Evolutionary conservation across 2,888 invertebrate genomes (phyloP), one percentile per base, ranked within the genome.

Genomic region (Apamea anceps): DNA sequence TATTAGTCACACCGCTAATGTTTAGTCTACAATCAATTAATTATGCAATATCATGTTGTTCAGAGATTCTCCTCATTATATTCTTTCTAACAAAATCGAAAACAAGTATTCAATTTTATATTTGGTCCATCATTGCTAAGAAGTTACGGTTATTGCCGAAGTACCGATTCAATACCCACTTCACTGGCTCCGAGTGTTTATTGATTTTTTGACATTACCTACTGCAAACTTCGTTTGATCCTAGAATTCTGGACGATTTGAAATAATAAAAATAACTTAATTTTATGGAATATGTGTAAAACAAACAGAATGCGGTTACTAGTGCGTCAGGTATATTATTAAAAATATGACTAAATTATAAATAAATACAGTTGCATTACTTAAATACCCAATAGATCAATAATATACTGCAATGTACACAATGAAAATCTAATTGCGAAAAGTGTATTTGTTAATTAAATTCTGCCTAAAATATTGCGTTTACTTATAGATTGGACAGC

Each of bases 131-230:
- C 13, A 18, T 15, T 37, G 2, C 1, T 62, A 12, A 12, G 1
- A 45, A 54, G 42, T 48, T 67, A 75, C 85, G 85, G 87, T 87
- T 85, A 54, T 60, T 21, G 0, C 5, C 12, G 1, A 48, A 77
- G 62, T 48, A 63, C 65, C 60, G 81, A 63, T 66, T 76, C 42
- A 75, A 65, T 32, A 25, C 15, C 1, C 45, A 4, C 79, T 13
- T 67, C 88, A 81, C 87, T 89, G 77, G 57, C 13, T 37, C 37
- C 8, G 63, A 60, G 88, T 90, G 87, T 91, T 91, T 94, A 94
- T 94, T 94, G 94, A 94, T 94, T 94, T 93, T 94, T 92, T 94
- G 94, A 94, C 93, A 88, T 93, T 90, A 60, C 57, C n/a, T 57
- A 89, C 85, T 87, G 88, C 87, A 91, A 91, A 90, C 83, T 91